These are phyloP conservation scores for Tetragonula clypearis DNA, from an alignment of 1,140 invertebrate species.

Conservation along the genomic window DNA sequence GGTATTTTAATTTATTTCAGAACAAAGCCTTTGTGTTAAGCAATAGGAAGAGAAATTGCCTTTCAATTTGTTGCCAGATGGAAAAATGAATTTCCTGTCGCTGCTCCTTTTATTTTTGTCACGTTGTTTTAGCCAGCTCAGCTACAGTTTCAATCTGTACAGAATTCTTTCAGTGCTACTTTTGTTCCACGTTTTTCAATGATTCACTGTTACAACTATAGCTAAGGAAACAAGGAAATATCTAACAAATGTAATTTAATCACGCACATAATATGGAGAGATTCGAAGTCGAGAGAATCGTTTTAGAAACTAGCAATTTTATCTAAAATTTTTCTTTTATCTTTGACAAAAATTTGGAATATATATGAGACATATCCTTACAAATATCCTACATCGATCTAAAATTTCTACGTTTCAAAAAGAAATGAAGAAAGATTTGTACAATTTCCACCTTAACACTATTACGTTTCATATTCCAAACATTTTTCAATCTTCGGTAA, in stretches of 20 bases:
- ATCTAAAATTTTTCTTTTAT: not conserved
- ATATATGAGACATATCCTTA: not conserved
- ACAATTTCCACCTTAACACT: too few species aligned
- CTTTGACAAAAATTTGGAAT: not conserved
- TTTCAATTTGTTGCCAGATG: not conserved
- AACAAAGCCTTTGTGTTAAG: not conserved
- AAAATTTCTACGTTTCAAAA: not conserved
- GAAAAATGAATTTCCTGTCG: not conserved
- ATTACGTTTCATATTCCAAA: not conserved
- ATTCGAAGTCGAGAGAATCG: not conserved
- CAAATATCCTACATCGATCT: not conserved
- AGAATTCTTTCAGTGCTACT: not conserved
- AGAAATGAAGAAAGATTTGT: not conserved
- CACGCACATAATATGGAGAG: not conserved
- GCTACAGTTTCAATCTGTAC: not conserved
- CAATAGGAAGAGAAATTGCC: not conserved
- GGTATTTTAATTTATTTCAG: too few species aligned
- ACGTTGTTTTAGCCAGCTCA: not conserved
- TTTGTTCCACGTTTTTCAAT: not conserved
- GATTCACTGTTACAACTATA: not conserved
- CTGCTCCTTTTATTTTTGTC: not conserved
- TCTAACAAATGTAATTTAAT: not conserved
- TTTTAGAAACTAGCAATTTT: not conserved
- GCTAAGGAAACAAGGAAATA: not conserved
- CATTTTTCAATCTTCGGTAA: not conserved